Evolutionary conservation across 2,888 invertebrate species (phyloP), one percentile per base, ranked within the genome.

Genomic region (Pegoplata infirma): DNA sequence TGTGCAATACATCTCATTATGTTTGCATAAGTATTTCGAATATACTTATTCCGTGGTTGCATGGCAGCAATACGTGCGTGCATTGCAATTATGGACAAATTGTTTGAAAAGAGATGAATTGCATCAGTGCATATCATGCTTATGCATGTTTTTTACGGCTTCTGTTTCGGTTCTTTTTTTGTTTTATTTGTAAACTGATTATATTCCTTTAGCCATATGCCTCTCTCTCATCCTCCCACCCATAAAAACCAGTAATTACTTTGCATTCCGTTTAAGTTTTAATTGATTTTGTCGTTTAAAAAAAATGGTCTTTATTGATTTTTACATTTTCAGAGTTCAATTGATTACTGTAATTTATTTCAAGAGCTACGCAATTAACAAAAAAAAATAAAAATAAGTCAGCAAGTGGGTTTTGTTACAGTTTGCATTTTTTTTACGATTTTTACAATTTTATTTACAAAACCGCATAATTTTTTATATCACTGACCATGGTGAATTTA

Each of bases 311-410:
- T 46, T 47, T 69, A 72, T 76, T 76, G 71, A 55, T 76, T 72
- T 76, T 76, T 76, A 21, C 53, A 61, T 67, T n/a, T 63, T 59
- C 58, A 47, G 55, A 66, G 66, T 75, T 79, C 75, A 79, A 79
- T 79, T 79, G 79, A 79, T 79, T 79, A 79, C 74, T 49, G 79
- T 75, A 71, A 79, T 79, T 79, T 71, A 79, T 79, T 79, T 79
- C 79, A 79, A 79, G 79, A 67, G 71, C 71, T 44, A 63, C 25
- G 67, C 61, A 74, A 79, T 79, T 71, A 71, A 75, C 49, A 46
- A 53, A 73, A 63, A 55, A 61, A 46, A 40, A 47, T 36, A 46
- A 59, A 25, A 3, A 25, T 25, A 40, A 75, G 47, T 56, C 75
- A 63, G 28, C 63, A 49, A 75, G 56, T 68, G 47, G 49, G 16